These are phyloP conservation scores for Acleris literana DNA, from an alignment of 2,888 invertebrate species.

Conservation along the genomic window DNA sequence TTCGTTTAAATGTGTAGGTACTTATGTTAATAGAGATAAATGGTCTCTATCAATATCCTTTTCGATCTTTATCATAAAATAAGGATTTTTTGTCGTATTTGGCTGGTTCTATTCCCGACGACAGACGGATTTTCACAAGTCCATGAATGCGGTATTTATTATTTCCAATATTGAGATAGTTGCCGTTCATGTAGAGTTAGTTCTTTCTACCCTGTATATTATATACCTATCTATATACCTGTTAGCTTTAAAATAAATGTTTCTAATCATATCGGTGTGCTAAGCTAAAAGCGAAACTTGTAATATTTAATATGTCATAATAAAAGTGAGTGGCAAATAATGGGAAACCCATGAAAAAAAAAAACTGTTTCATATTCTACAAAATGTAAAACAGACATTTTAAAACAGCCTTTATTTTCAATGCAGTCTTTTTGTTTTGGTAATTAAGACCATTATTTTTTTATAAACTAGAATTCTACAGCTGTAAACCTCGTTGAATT, in stretches of 20 bases:
- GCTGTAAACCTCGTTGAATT: slow-evolving; percentile 26
- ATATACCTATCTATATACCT: slow-evolving; percentile 18
- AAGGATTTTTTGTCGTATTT: too few species aligned
- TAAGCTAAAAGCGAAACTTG: slow-evolving; percentile 42
- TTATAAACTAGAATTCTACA: slow-evolving; percentile 4
- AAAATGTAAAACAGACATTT: slow-evolving; percentile 19
- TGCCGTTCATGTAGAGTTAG: too few species aligned
- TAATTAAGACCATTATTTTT: neutral
- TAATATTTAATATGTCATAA: slow-evolving; percentile 30
- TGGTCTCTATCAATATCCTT: too few species aligned
- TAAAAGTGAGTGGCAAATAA: slow-evolving; percentile 32
- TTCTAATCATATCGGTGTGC: slow-evolving; percentile 46
- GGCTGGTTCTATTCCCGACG: too few species aligned
- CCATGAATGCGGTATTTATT: too few species aligned
- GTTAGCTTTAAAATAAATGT: slow-evolving; percentile 46
- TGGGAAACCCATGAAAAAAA: slow-evolving; percentile 31
- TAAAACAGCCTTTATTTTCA: neutral
- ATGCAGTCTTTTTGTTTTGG: neutral
- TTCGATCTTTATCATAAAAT: too few species aligned
- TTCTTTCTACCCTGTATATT: neutral
- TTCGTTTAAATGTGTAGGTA: too few species aligned
- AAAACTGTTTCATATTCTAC: slow-evolving; percentile 32
- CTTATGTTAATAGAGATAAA: too few species aligned
- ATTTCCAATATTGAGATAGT: too few species aligned
- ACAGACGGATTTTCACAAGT: too few species aligned